Base-by-base conservation (phyloP, 1,140 invertebrate species). In the Cydia splendana region DNA sequence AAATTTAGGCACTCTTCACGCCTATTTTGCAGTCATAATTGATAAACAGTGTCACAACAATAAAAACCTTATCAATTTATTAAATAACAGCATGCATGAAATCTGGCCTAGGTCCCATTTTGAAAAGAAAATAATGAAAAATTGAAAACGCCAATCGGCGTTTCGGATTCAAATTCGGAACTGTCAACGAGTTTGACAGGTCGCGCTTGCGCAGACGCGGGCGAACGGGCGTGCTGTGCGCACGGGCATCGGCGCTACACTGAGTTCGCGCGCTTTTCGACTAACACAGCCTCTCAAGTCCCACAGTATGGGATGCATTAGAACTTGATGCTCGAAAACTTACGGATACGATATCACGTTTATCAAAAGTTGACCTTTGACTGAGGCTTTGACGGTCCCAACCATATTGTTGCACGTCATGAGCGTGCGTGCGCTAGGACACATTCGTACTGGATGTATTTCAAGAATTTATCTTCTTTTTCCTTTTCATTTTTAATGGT, bases 261-360 rank as follows among this genome's bases (percentile, higher is more conserved):
- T 93, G 90, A 85, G 84, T 93, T 93, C 90, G 88, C 91, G 91
- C 89, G 91, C 91, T 93, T 93, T 93, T 93, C 87, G 87, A 86
- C 84, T 78, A 78, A 80, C 83, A 77, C 87, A 88, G 85, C 85
- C 86, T 91, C 87, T 81, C 53, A n/a, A 57, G 53, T 34, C 74
- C 83, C 81, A 84, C 78, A 82, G 79, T 83, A 87, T 86, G 84
- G 79, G 88, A 88, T 86, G 85, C 84, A 86, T 88, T 86, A 85
- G 84, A 85, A 81, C 79, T 82, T 79, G 79, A 81, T 78, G 79
- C 73, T 80, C 78, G 78, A 76, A 78, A 82, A 81, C 87, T 87
- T 86, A 88, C 86, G 85, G 84, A 84, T 74, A 69, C 30, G 65
- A 30, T 38, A 69, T 30, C 65, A 69, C 34, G 65, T 34, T 30